Base-by-base conservation (phyloP, 2,797 vertebrate species). In the Tapirus indicus region DNA sequence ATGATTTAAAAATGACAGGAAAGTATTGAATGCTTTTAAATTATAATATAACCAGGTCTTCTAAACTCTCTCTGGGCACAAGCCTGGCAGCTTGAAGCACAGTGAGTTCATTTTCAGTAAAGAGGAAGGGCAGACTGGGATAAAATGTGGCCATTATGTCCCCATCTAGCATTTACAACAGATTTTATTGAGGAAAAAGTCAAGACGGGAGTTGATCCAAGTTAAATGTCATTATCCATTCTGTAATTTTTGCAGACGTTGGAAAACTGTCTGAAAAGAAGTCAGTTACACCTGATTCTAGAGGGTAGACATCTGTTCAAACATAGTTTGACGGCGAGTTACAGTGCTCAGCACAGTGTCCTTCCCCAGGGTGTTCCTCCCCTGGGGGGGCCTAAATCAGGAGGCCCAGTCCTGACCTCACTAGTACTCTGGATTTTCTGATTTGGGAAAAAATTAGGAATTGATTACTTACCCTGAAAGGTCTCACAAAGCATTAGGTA, bases 101-200 rank as follows among this genome's bases (percentile, higher is more conserved):
- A 47, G 23, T 56, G 52, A 77, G 69, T 85, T 94, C 27, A 85
- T 69, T 93, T 93, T 91, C 64, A 88, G 47, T 20, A 25, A 25
- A 41, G 27, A 74, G 25, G 56, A 89, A 85, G 16, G 49, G 56
- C 60, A 78, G 38, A 7, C 0, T 79, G 78, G 12, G 52, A 71
- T 56, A 41, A 68, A 84, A 88, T 44, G 25, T 82, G 91, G n/a
- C 56, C 54, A 25, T 66, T 32, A n/a, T 44, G 38, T 20, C 2
- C 32, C 17, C 23, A 20, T 71, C 18, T 71, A 69, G 64, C 17
- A 35, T 91, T 75, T 71, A 86, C 1, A 80, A 60, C 54, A 58
- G 27, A 54, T 86, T 91, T 72, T 84, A 60, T 75, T 83, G 74
- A 94, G 32, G 27, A 64, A 86, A 68, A 91, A 85, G 41, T 87